Evolutionary conservation across 2,888 invertebrate genomes (phyloP).

Genomic region (Bruchidius siliquastri): DNA sequence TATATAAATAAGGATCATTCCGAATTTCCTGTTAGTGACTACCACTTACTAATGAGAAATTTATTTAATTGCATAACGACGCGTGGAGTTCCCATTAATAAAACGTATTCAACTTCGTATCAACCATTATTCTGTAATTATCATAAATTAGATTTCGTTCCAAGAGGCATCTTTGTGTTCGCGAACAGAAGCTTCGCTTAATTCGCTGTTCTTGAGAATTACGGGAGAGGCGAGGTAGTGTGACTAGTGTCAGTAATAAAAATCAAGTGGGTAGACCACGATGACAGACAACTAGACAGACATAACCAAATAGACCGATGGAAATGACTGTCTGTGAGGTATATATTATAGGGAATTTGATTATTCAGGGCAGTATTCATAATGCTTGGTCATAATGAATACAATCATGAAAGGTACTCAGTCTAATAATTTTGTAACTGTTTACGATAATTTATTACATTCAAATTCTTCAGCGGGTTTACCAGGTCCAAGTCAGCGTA

Average conservation of each 20-base stretch:
- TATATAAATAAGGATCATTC: background rate
- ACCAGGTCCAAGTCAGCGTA: no score
- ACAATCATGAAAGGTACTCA: no score
- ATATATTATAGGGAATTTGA: no score
- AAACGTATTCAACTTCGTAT: background rate
- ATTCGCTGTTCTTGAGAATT: background rate
- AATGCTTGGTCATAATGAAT: no score
- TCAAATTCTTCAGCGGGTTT: no score
- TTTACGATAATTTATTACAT: no score
- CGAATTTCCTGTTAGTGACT: background rate
- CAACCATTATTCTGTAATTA: background rate
- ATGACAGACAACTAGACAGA: no score
- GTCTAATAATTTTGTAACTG: no score
- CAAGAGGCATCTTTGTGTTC: background rate
- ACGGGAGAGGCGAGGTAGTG: background rate
- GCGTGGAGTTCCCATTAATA: background rate
- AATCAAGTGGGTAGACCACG: no score
- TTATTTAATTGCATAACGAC: background rate
- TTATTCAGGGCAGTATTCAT: no score
- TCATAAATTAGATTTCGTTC: background rate
- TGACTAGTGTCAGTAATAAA: background rate
- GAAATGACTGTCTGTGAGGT: no score
- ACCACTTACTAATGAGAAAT: background rate
- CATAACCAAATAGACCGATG: no score
- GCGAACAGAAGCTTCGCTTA: background rate